Evolutionary conservation across 2,888 invertebrate species (phyloP).

Genomic region (Mimumesa dahlbomi): DNA sequence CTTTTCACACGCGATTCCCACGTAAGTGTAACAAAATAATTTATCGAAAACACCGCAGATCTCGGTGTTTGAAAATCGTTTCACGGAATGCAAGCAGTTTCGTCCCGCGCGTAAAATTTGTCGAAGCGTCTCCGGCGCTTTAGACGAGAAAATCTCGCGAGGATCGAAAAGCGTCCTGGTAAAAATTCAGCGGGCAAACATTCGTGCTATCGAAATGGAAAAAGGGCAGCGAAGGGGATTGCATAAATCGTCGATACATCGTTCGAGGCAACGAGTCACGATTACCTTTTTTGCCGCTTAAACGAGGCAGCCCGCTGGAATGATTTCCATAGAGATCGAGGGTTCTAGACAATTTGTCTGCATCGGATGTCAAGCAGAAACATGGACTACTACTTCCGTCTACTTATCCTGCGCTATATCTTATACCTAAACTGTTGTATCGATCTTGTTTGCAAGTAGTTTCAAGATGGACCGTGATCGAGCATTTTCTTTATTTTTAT

Average conservation of each 20-base stretch:
- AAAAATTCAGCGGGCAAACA: constrained; percentile 1
- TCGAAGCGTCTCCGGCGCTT: too few relatives aligned
- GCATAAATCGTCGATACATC: constrained; percentile 39
- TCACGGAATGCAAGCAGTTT: too few relatives aligned
- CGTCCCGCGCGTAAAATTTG: too few relatives aligned
- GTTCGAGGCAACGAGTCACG: background rate
- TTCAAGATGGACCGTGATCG: background rate
- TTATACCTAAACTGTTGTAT: constrained; percentile 21
- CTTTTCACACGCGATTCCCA: too few relatives aligned
- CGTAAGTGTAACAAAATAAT: too few relatives aligned
- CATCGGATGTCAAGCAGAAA: constrained; percentile 10
- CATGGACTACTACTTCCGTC: background rate
- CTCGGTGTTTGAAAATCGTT: too few relatives aligned
- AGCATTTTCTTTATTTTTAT: background rate
- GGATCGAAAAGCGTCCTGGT: too few relatives aligned
- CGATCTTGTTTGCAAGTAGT: background rate
- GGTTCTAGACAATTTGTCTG: constrained; percentile 42
- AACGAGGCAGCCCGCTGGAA: constrained; percentile 10
- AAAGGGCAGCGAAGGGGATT: background rate
- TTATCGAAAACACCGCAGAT: too few relatives aligned
- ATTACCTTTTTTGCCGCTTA: constrained; percentile 9
- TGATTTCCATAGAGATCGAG: constrained; percentile 31
- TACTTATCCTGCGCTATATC: constrained; percentile 6
- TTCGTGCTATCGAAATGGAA: constrained; percentile 10
- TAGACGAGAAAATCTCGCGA: too few relatives aligned